A percentile compares a stretch with the other conserved stretches of the same genome.
phyloP scores from a whole-genome alignment of 2,797 vertebrate genomes.

The Hephaestus fuliginosus region DNA sequence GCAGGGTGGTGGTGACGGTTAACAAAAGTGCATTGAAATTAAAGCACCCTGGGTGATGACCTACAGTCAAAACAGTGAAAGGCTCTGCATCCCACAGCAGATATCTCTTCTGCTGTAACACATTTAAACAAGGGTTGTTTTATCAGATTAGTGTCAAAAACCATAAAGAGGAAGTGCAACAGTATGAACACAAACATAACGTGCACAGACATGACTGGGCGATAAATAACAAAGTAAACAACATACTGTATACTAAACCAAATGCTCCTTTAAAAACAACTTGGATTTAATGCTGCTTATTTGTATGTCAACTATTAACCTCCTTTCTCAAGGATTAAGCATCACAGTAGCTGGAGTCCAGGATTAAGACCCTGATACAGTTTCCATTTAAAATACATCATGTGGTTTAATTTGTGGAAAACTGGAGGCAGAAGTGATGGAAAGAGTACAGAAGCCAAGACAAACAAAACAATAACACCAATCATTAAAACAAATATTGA shows the following conservation, averaged over 20 bases:
- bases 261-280: background rate
- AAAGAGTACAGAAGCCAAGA: too few species aligned
- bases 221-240: background rate
- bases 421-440: too few species aligned
- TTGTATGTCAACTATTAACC: background rate
- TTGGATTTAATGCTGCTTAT: background rate
- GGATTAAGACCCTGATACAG: background rate
- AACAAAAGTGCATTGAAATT: background rate
- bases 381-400: background rate
- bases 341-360: background rate
- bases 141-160: conserved; percentile 12
- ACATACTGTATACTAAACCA: background rate
- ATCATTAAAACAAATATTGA: background rate
- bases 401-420: background rate
- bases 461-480: too few species aligned
- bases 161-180: conserved; percentile 9
- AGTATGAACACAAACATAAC: background rate
- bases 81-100: background rate
- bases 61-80: background rate
- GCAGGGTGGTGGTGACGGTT: background rate
- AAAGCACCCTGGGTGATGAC: background rate
- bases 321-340: background rate
- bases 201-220: background rate
- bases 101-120: background rate
- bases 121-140: background rate